A percentile compares a stretch with the other conserved stretches of the same genome.
Conservation (phyloP, 2,113 vertebrate species). For the Sceloporus tristichus region DNA sequence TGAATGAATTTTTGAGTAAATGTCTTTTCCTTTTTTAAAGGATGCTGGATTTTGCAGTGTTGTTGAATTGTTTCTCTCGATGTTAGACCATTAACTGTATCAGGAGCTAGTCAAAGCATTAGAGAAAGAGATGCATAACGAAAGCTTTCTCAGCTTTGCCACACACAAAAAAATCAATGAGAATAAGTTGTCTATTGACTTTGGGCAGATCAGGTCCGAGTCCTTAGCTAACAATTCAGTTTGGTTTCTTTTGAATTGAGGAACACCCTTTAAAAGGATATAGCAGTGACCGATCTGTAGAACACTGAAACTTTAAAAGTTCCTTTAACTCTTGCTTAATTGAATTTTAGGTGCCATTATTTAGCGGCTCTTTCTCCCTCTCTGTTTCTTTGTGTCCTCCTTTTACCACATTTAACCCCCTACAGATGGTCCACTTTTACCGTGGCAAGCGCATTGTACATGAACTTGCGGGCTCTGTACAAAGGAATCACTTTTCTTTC, state of each 20-base stretch:
- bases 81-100: not conserved
- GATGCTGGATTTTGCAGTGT: not conserved
- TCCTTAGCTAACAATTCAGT: slow-evolving; percentile 1
- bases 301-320: slow-evolving; percentile 31
- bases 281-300: slow-evolving; percentile 28
- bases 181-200: not conserved
- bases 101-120: not conserved
- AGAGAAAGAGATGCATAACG: not conserved
- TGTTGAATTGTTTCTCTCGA: not conserved
- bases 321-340: slow-evolving; percentile 30
- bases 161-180: not conserved
- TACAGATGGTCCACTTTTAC: slow-evolving; percentile 46
- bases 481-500: slow-evolving; percentile 44
- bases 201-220: slow-evolving; percentile 11
- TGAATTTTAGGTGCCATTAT: slow-evolving; percentile 30
- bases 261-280: slow-evolving; percentile 20
- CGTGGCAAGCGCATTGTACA: slow-evolving; percentile 37
- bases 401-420: slow-evolving; percentile 21
- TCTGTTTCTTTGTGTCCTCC: not conserved
- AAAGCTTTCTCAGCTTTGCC: not conserved
- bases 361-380: slow-evolving; percentile 19
- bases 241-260: slow-evolving; percentile 32
- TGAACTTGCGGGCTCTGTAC: slow-evolving; percentile 53
- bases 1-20: not conserved
- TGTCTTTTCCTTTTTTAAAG: not conserved